These are phyloP conservation scores for Sogatella furcifera DNA, from an alignment of 1,140 invertebrate genomes.

Conservation along the genomic window DNA sequence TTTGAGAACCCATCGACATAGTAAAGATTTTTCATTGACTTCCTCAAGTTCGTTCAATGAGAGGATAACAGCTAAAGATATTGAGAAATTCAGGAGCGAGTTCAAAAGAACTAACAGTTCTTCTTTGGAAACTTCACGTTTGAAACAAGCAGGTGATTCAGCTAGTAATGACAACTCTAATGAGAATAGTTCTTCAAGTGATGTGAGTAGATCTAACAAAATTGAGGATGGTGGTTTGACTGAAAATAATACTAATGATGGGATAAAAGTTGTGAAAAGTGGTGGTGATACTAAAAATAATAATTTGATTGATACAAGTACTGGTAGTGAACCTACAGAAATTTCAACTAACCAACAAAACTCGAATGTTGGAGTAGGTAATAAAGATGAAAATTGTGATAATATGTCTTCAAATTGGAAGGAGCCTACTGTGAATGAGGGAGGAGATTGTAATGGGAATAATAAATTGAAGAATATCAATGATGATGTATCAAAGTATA, in stretches of 20 bases:
- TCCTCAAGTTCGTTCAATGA: not conserved
- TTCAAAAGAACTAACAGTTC: not conserved
- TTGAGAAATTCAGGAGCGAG: not conserved
- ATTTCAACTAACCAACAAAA: too few relatives aligned
- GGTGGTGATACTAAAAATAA: too few relatives aligned
- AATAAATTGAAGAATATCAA: too few relatives aligned
- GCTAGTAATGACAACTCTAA: not conserved
- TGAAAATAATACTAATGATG: not conserved
- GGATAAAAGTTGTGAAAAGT: not conserved
- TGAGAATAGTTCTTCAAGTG: not conserved
- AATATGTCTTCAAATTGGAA: too few relatives aligned
- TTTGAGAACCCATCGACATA: not conserved
- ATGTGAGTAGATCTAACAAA: not conserved
- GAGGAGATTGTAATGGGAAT: too few relatives aligned
- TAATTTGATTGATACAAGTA: too few relatives aligned
- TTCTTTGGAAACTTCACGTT: not conserved
- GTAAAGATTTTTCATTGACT: not conserved
- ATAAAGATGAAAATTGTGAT: too few relatives aligned
- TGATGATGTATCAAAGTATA: too few relatives aligned
- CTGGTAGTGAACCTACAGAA: too few relatives aligned
- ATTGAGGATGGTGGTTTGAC: not conserved
- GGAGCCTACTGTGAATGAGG: too few relatives aligned
- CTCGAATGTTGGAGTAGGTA: too few relatives aligned
- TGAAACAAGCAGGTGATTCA: too few relatives aligned
- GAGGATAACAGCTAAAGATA: not conserved